phyloP scores from a whole-genome alignment of 2,888 invertebrate genomes.

The Falcaria lacertinaria region DNA sequence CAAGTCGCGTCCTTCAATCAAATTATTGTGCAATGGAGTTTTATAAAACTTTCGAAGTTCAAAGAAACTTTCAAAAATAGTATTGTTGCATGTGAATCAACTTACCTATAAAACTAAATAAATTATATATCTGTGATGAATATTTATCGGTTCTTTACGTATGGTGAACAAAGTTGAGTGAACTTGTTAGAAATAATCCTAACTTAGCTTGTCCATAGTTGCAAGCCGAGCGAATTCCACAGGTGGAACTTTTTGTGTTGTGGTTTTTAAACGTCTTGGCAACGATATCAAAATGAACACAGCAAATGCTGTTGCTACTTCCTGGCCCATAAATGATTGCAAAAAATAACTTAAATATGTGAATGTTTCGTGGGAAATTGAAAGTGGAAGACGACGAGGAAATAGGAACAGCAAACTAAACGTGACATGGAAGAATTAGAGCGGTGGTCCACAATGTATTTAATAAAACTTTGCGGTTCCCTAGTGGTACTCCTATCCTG shows the following conservation, averaged over 20 bases:
- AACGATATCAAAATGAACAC: constrained; percentile 45
- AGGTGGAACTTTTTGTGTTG: constrained; percentile 70
- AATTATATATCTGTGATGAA: not conserved
- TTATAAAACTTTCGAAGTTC: constrained; percentile 55
- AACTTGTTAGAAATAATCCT: constrained; percentile 41
- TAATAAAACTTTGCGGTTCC: constrained; percentile 38
- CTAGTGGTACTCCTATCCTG: constrained; percentile 38
- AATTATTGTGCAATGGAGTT: constrained; percentile 57
- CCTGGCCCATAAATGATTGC: constrained; percentile 5
- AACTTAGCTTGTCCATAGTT: constrained; percentile 29
- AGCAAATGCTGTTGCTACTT: constrained; percentile 9
- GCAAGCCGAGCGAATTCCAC: constrained; percentile 59
- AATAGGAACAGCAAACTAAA: constrained; percentile 17
- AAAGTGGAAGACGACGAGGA: constrained; percentile 10
- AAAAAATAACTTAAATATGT: constrained; percentile 11
- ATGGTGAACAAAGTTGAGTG: constrained; percentile 65
- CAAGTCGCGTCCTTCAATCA: constrained; percentile 10
- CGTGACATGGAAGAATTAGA: constrained; percentile 72
- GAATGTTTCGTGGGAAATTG: constrained; percentile 11
- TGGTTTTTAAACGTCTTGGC: constrained; percentile 65
- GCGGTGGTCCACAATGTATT: constrained; percentile 64
- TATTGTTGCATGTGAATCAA: not conserved
- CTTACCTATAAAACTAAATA: not conserved
- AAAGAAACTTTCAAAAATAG: constrained; percentile 35
- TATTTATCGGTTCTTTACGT: constrained; percentile 15